These are phyloP conservation scores for Gallinago solitaria DNA, from an alignment of 2,797 vertebrate species.

Conservation along the genomic window DNA sequence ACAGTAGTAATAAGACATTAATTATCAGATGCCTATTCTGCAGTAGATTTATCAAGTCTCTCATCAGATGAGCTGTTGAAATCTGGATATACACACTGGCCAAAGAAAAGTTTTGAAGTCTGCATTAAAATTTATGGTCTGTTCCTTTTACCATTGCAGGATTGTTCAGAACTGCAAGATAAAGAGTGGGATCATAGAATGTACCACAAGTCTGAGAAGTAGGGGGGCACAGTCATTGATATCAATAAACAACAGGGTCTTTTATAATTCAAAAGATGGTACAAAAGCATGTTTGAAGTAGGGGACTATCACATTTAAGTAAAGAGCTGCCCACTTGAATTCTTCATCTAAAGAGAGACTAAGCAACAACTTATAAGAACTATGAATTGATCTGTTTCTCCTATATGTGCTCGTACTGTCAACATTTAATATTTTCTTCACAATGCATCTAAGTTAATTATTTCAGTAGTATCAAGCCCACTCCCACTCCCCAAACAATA, in stretches of 20 bases:
- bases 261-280: neutral
- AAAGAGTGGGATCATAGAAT: neutral
- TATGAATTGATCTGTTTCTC: neutral
- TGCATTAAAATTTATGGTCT: neutral
- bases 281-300: neutral
- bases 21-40: neutral
- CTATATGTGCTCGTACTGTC: neutral
- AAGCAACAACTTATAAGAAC: neutral
- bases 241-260: neutral
- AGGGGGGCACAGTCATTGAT: neutral
- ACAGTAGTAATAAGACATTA: neutral
- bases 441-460: neutral
- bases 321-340: neutral
- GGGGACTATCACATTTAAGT: neutral
- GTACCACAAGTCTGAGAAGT: neutral
- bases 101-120: neutral
- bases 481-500: neutral
- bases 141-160: neutral
- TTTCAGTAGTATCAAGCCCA: neutral
- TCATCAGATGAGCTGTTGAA: neutral
- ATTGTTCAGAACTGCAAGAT: neutral
- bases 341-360: neutral
- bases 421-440: neutral
- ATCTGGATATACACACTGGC: neutral
- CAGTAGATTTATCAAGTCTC: neutral